A percentile compares a stretch with the other conserved stretches of the same genome.
Evolutionary conservation across 2,888 invertebrate genomes (phyloP).

Genomic region (Ypsolopha scabrella): DNA sequence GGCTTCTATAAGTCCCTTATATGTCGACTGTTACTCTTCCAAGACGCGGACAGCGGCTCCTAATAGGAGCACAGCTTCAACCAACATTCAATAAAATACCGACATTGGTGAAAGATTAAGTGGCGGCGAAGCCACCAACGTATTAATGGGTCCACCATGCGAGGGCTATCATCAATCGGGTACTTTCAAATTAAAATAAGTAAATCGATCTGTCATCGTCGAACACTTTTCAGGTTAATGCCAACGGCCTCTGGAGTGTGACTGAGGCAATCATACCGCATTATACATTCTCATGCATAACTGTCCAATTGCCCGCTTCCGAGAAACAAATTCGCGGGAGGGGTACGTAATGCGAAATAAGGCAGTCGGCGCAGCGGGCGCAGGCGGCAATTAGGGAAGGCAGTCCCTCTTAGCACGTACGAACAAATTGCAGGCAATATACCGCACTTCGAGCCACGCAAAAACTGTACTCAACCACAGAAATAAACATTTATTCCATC

Average conservation of each 20-base stretch:
- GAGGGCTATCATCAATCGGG: background rate
- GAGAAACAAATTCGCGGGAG: conserved; percentile 29
- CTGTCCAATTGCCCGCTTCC: conserved; percentile 39
- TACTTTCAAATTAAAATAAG: background rate
- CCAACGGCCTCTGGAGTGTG: background rate
- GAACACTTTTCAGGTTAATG: background rate
- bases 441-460: background rate
- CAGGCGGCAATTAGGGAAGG: conserved; percentile 16
- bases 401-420: conserved; percentile 57
- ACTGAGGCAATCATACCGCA: conserved; percentile 18
- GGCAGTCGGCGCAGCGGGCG: conserved; percentile 20
- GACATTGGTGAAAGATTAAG: background rate
- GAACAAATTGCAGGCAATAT: conserved; percentile 43
- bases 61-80: conserved; percentile 22
- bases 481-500: background rate
- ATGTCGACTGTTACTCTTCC: conserved; percentile 16
- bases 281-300: conserved; percentile 21
- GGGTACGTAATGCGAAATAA: conserved; percentile 25
- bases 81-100: conserved; percentile 12
- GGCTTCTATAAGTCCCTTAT: conserved; percentile 42
- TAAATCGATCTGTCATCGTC: background rate
- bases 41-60: conserved; percentile 16
- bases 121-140: background rate
- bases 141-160: background rate
- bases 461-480: background rate